Conservation (phyloP, 2,797 vertebrate genomes). For the Lepus oiostolus region DNA sequence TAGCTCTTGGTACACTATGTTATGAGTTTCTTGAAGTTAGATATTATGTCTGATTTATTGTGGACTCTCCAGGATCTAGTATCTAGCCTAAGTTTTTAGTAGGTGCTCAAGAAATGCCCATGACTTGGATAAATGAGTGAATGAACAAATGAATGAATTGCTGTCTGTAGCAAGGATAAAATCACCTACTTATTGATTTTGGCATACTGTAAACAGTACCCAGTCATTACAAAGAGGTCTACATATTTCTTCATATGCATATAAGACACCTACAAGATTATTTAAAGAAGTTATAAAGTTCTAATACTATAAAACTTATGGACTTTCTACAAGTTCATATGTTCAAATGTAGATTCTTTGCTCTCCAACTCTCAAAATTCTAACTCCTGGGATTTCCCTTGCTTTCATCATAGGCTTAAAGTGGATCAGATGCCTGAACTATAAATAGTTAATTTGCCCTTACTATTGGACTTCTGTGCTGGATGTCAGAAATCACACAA, state of each 20-base stretch:
- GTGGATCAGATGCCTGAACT: conserved; percentile 69
- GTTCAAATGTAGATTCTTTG: conserved; percentile 4
- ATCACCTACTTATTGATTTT: background rate
- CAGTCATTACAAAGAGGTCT: background rate
- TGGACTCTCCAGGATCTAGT: background rate
- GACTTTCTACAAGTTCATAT: background rate
- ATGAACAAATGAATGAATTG: background rate
- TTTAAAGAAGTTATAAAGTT: background rate
- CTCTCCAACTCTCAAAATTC: conserved; percentile 10
- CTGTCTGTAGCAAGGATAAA: background rate
- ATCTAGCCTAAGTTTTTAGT: background rate
- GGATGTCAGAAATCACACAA: conserved; percentile 71
- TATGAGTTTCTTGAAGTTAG: background rate
- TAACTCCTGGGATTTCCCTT: conserved; percentile 25
- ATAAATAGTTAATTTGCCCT: conserved; percentile 78
- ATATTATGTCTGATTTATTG: background rate
- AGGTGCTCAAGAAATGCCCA: background rate
- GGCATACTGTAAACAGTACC: background rate
- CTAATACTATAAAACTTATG: background rate
- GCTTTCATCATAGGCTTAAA: conserved; percentile 62
- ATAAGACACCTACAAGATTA: background rate
- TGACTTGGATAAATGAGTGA: background rate
- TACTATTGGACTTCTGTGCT: conserved; percentile 60
- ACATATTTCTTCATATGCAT: background rate
- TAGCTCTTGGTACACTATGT: background rate